Percentiles rank a stretch among this genome's conserved stretches.
Evolutionary conservation across 2,113 vertebrate species (phyloP).

Genomic region (Spizaetus ornatus): DNA sequence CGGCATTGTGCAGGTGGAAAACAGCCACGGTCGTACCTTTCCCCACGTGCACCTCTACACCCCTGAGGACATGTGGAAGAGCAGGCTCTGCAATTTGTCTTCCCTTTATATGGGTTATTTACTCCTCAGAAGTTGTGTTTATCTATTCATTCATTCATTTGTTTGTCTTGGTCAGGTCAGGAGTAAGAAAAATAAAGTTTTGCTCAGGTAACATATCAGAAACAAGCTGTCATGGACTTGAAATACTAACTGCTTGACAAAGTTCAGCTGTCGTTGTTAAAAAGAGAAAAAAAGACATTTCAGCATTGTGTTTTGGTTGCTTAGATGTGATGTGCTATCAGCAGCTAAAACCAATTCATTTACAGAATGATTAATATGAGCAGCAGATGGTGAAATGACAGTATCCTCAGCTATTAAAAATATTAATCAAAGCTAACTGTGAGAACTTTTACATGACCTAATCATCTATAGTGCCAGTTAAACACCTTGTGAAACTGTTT

Average conservation of each 20-base stretch:
- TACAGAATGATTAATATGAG: neutral
- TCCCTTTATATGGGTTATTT: neutral
- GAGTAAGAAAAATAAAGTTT: neutral
- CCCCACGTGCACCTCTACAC: neutral
- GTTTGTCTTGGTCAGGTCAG: neutral
- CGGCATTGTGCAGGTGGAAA: neutral
- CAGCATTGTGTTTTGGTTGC: neutral
- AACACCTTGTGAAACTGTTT: neutral
- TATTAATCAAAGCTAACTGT: neutral
- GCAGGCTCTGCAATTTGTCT: neutral
- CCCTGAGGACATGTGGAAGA: neutral
- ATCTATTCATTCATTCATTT: neutral
- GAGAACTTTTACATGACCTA: neutral
- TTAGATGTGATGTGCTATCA: neutral
- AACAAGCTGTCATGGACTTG: neutral
- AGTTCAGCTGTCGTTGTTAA: neutral
- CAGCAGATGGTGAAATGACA: neutral
- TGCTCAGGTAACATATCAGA: neutral
- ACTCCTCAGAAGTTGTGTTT: neutral
- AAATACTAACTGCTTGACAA: neutral
- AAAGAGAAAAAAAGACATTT: neutral
- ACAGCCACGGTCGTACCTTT: neutral
- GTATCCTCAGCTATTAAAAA: neutral
- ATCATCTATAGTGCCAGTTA: neutral
- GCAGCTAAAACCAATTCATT: neutral